These are phyloP conservation scores for Pycnomerus fuliginosus DNA, from an alignment of 2,888 invertebrate genomes.

Conservation along the genomic window DNA sequence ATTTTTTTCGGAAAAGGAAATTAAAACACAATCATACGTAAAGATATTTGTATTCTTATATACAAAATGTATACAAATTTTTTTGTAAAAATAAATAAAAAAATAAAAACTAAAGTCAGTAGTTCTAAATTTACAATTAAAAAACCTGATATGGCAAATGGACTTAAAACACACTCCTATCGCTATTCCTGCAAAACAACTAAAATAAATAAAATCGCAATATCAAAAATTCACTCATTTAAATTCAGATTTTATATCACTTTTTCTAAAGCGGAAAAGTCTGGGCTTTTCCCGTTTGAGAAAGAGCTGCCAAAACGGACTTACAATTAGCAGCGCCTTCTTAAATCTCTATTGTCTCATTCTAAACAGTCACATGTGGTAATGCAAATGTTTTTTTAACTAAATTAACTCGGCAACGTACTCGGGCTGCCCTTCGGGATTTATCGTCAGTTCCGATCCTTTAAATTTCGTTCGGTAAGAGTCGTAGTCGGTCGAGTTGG, in stretches of 20 bases:
- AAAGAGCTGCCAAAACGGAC: constrained; percentile 18
- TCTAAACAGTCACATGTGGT: constrained; percentile 26
- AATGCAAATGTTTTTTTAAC: constrained; percentile 13
- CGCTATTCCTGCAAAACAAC: too few relatives aligned
- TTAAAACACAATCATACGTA: constrained; percentile 21
- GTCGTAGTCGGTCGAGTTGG: constrained; percentile 38
- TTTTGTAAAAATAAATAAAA: constrained; percentile 22
- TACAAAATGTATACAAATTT: constrained; percentile 42
- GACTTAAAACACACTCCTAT: too few relatives aligned
- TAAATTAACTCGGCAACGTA: constrained; percentile 63
- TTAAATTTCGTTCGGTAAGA: constrained; percentile 43
- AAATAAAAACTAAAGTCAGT: constrained; percentile 7
- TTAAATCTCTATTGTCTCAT: constrained; percentile 27
- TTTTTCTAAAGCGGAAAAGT: constrained; percentile 24
- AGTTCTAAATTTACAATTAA: neutral
- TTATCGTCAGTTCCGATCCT: constrained; percentile 56
- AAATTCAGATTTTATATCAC: constrained; percentile 24
- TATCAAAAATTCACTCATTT: constrained; percentile 5
- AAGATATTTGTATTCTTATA: constrained; percentile 37
- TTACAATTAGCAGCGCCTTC: constrained; percentile 20
- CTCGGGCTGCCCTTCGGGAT: constrained; percentile 60
- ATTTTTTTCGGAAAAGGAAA: neutral
- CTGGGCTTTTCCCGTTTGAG: constrained; percentile 12
- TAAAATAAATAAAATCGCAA: constrained; percentile 14
- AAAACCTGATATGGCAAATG: constrained; percentile 33